Percentiles rank a stretch among this genome's conserved stretches.
These are phyloP conservation scores for Drosophila seguyi DNA, from an alignment of 1,140 invertebrate genomes.

Conservation along the genomic window DNA sequence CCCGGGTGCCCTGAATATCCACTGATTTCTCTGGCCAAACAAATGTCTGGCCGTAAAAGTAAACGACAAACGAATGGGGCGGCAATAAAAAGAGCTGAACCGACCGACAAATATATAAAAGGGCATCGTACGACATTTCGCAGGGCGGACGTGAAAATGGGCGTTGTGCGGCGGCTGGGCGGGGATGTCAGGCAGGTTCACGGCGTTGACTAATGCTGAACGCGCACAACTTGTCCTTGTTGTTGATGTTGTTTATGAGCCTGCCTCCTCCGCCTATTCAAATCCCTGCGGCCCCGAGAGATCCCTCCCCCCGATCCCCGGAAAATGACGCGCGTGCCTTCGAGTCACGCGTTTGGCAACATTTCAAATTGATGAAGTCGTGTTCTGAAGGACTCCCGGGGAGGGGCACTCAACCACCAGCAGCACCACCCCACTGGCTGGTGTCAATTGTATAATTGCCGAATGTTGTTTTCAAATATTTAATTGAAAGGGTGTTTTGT, in stretches of 20 bases:
- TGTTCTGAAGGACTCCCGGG: constrained; percentile 14
- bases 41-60: constrained; percentile 79
- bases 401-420: not conserved
- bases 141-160: constrained; percentile 18
- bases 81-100: constrained; percentile 61
- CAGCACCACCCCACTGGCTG: constrained; percentile 44
- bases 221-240: constrained; percentile 76
- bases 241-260: constrained; percentile 82
- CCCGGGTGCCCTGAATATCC: constrained; percentile 27
- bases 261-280: constrained; percentile 56
- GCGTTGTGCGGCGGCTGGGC: constrained; percentile 14
- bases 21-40: constrained; percentile 70
- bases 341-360: constrained; percentile 59
- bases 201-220: constrained; percentile 76
- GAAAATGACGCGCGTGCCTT: constrained; percentile 75
- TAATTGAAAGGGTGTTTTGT: constrained; percentile 85
- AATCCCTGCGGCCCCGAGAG: constrained; percentile 67
- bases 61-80: constrained; percentile 79
- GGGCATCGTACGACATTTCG: constrained; percentile 57
- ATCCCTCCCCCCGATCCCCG: constrained; percentile 28
- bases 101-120: constrained; percentile 41
- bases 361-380: constrained; percentile 85
- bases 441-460: constrained; percentile 84
- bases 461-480: constrained; percentile 82
- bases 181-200: constrained; percentile 67